Evolutionary conservation across 1,140 invertebrate species (phyloP).

Genomic region (Neodiprion lecontei): DNA sequence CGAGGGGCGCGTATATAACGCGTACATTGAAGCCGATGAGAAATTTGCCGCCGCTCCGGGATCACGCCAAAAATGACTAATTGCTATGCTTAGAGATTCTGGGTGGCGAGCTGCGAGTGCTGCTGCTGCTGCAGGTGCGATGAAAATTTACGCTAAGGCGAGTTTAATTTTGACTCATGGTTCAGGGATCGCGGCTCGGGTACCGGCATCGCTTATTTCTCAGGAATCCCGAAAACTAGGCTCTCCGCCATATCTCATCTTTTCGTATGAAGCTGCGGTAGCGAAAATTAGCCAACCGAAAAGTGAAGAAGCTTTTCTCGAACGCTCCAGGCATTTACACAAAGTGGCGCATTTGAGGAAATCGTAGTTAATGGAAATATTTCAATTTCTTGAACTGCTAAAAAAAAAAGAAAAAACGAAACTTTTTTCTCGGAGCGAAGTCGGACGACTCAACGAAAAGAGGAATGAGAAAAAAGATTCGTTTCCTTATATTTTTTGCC

Average conservation of each 20-base stretch:
- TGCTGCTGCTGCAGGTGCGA: neutral
- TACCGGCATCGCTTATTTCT: neutral
- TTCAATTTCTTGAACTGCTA: too few relatives aligned
- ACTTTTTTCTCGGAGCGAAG: too few relatives aligned
- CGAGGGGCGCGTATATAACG: neutral
- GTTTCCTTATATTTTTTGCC: too few relatives aligned
- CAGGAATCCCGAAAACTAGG: neutral
- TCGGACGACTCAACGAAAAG: too few relatives aligned
- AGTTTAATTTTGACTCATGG: slow-evolving; percentile 2
- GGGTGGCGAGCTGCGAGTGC: neutral
- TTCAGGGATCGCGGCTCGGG: neutral
- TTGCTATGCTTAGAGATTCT: neutral
- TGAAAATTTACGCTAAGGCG: slow-evolving; percentile 5
- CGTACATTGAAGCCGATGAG: too few relatives aligned
- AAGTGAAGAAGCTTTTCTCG: too few relatives aligned
- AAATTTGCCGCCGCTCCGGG: neutral
- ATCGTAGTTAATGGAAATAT: too few relatives aligned
- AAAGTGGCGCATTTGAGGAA: neutral
- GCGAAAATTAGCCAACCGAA: too few relatives aligned
- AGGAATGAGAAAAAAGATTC: too few relatives aligned
- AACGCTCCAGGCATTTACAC: neutral
- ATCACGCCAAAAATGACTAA: neutral
- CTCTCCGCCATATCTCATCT: too few relatives aligned
- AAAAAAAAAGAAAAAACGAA: too few relatives aligned
- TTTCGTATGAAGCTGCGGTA: too few relatives aligned